Conservation (phyloP, 2,113 vertebrate genomes). For the Ailuropoda melanoleuca region DNA sequence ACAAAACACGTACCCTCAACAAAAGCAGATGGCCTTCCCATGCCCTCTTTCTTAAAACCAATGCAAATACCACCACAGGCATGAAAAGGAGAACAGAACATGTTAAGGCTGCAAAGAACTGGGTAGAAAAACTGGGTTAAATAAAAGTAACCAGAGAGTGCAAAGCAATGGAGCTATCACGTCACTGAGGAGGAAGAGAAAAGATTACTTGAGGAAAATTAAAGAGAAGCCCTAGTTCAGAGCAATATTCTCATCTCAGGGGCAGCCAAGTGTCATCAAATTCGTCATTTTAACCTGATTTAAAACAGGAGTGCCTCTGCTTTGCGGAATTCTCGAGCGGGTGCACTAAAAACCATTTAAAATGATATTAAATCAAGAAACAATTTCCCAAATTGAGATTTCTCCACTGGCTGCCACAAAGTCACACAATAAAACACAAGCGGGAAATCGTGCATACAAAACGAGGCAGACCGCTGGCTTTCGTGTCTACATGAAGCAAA, state of each 20-base stretch:
- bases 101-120: neutral
- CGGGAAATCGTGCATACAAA: fast-evolving
- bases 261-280: neutral
- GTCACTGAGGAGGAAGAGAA: neutral
- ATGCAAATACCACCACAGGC: neutral
- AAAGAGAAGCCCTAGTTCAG: neutral
- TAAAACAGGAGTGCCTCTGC: neutral
- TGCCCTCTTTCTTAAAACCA: neutral
- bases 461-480: fast-evolving
- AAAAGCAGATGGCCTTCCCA: constrained; percentile 6
- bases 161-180: neutral
- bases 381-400: neutral
- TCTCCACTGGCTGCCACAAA: neutral
- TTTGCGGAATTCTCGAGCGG: neutral
- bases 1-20: neutral
- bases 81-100: neutral
- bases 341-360: neutral
- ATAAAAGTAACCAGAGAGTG: neutral
- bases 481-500: fast-evolving
- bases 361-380: neutral
- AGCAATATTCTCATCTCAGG: neutral
- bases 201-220: neutral
- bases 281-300: neutral
- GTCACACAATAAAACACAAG: neutral
- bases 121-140: neutral